Evolutionary conservation across 1,140 invertebrate species (phyloP), one percentile per base, ranked within the genome.

Genomic region (Pachypeltis micranthus): DNA sequence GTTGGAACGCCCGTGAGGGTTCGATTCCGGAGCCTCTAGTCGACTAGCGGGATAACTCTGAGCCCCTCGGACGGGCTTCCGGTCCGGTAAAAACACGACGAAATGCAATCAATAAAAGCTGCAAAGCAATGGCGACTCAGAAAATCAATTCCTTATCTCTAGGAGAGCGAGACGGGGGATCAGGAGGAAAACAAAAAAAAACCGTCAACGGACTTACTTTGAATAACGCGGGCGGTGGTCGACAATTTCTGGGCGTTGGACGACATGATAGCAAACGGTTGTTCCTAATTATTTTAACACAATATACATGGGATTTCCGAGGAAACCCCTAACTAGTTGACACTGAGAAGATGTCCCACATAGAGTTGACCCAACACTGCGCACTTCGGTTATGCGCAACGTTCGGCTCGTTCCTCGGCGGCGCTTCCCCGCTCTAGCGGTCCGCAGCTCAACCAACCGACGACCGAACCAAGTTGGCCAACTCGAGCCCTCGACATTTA

Each of bases 281-380:
- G 12, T 4, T 10, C 21, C 21, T 51, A 51, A 51, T 21, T 4
- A 10, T 51, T n/a, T n/a, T n/a, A n/a, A 51, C 47, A 51, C 47
- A 51, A 51, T 51, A 51, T 51, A 51, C 47, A 51, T 51, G 47
- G 47, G 47, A 51, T 51, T 51, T 51, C 47, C 47, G 47, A 51
- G 21, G 47, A 51, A 51, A 51, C 47, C 47, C 47, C 47, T 51
- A 51, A 51, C 47, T 51, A 51, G 47, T 51, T 51, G 47, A 51
- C 47, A 51, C 47, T 51, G 47, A 51, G 47, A 21, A 51, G 47
- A 51, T 51, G 47, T 51, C 47, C 47, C 47, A 51, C 47, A 51
- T 51, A 51, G 47, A 51, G 47, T 51, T 51, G 47, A 51, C 47
- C 47, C 47, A 51, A 51, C 47, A 51, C 47, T 51, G 47, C 21